Base-by-base conservation (phyloP, 1,140 invertebrate species). In the Carposina sasakii region DNA sequence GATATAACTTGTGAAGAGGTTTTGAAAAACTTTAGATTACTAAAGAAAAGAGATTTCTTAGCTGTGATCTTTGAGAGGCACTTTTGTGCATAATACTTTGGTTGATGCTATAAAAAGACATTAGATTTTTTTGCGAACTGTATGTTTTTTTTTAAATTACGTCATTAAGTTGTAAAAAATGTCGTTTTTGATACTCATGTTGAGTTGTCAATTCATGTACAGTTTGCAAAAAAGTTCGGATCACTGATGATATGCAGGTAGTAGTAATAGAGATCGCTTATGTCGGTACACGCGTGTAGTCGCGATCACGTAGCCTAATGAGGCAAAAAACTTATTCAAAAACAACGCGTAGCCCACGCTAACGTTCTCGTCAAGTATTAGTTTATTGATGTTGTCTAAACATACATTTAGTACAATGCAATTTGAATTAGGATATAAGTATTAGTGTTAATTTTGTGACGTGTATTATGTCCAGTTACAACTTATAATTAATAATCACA, bases 21-120 rank as follows among this genome's bases (percentile, higher is more conserved):
- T 64, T 51, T 48, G 64, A 54, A 54, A 54, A 53, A 52, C 52
- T 62, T 63, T 69, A 71, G 65, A 57, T 66, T 61, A 63, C 60
- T 67, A 78, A 72, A 76, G 74, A 82, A 64, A 71, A 63, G 65
- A 71, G 74, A 75, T 70, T 76, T 63, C 68, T 73, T 77, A 81
- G 77, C 77, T 84, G 81, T 84, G 79, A 84, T 81, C 67, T 67
- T 57, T 53, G 70, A 53, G 55, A 47, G 49, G 76, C 74, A 82
- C 75, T 84, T 81, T 76, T 81, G 78, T 81, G 78, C 71, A 43
- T 20, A 55, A 58, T 50, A 68, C 63, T 71, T 64, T 55, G 70
- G n/a, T n/a, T n/a, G n/a, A n/a, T n/a, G n/a, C n/a, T n/a, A n/a
- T n/a, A n/a, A n/a, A n/a, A n/a, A n/a, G n/a, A n/a, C n/a, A n/a